A percentile compares a stretch with the other conserved stretches of the same genome.
Evolutionary conservation across 2,113 vertebrate species (phyloP).

Genomic region (Abramis brama): DNA sequence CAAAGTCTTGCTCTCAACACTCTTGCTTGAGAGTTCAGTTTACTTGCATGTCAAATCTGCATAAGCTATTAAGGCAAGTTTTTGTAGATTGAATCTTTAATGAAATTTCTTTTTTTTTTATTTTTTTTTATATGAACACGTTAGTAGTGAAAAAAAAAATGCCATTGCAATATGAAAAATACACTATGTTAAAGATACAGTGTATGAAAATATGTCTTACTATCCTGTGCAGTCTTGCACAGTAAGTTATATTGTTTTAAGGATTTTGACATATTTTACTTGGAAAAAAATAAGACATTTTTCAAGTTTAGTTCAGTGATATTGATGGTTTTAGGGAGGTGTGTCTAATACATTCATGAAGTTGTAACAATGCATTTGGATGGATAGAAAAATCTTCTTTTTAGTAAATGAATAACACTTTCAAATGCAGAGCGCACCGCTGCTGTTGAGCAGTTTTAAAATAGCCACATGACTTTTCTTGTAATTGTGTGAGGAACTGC

Average conservation of each 20-base stretch:
- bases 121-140: not conserved
- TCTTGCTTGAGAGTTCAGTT: not conserved
- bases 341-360: not conserved
- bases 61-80: not conserved
- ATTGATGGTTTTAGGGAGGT: not conserved
- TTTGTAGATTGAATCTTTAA: not conserved
- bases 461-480: not conserved
- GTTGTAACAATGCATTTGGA: not conserved
- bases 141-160: not conserved
- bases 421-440: not conserved
- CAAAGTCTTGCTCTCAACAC: not conserved
- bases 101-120: not conserved
- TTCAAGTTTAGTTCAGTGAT: not conserved
- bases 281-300: not conserved
- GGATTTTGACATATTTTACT: not conserved
- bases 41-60: not conserved
- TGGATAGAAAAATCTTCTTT: not conserved
- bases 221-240: not conserved
- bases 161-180: not conserved
- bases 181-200: not conserved
- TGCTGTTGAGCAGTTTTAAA: not conserved
- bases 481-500: too few relatives aligned
- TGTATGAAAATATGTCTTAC: not conserved
- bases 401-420: not conserved
- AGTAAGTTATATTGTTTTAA: not conserved